phyloP scores from a whole-genome alignment of 1,140 invertebrate species.

The Fopius arisanus region DNA sequence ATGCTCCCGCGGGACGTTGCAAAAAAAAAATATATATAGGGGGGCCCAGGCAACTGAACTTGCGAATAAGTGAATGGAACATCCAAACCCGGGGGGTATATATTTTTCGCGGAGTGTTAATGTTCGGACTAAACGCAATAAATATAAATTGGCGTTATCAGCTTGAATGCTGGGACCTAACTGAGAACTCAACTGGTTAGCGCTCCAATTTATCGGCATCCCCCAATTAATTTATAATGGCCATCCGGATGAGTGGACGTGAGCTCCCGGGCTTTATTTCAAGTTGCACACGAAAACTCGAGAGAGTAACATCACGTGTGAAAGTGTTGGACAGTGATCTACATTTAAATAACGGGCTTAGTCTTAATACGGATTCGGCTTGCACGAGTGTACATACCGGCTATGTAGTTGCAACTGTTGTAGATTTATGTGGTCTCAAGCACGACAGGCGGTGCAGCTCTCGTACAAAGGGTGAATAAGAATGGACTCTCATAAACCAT shows the following conservation, averaged over 20 bases:
- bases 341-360: conserved; percentile 49
- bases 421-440: conserved; percentile 43
- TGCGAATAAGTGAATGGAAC: background rate
- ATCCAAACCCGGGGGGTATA: background rate
- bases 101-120: background rate
- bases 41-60: background rate
- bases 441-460: conserved; percentile 26
- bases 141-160: conserved; percentile 24
- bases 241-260: background rate
- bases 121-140: background rate
- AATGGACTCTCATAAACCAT: conserved; percentile 32
- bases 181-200: background rate
- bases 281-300: background rate
- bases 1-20: conserved; percentile 24
- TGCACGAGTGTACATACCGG: conserved; percentile 15
- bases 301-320: conserved; percentile 6
- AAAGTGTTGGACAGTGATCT: conserved; percentile 29
- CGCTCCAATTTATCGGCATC: background rate
- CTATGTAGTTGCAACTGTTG: conserved; percentile 42
- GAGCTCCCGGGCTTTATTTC: background rate
- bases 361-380: conserved; percentile 37
- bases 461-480: conserved; percentile 42
- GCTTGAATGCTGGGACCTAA: background rate
- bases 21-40: background rate
- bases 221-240: background rate